Evolutionary conservation across 2,888 invertebrate species (phyloP).

Genomic region (Nomada ferruginata): DNA sequence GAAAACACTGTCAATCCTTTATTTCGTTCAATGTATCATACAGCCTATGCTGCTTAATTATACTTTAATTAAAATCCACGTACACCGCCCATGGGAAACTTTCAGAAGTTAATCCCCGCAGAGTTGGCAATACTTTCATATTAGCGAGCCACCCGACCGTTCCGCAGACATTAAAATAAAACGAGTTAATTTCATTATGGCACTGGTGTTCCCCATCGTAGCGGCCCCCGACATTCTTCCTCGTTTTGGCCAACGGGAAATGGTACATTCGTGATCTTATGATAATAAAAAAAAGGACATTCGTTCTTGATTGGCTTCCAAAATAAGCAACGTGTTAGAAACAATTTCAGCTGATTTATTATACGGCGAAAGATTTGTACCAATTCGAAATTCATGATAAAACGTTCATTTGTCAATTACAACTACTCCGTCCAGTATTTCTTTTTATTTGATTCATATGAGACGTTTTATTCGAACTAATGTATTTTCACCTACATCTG

Average conservation of each 20-base stretch:
- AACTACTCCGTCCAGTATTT: too few species aligned
- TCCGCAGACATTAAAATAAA: conserved; percentile 74
- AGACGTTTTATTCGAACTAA: too few species aligned
- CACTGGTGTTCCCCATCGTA: conserved; percentile 24
- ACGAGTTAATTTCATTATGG: conserved; percentile 77
- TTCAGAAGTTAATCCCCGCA: conserved; percentile 79
- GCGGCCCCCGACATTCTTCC: conserved; percentile 21
- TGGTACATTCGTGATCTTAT: background rate
- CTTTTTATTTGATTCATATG: too few species aligned
- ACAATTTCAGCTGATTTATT: too few species aligned
- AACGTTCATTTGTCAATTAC: too few species aligned
- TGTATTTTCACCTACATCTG: too few species aligned
- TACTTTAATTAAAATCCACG: conserved; percentile 80
- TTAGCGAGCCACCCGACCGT: conserved; percentile 71
- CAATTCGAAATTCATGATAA: too few species aligned
- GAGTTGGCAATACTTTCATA: conserved; percentile 78
- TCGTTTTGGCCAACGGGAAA: conserved; percentile 19
- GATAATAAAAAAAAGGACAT: background rate
- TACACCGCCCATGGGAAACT: conserved; percentile 75
- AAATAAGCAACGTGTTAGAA: too few species aligned
- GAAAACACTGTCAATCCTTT: conserved; percentile 44
- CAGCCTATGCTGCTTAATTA: conserved; percentile 73
- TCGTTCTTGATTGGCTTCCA: too few species aligned
- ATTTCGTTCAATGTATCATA: conserved; percentile 75
- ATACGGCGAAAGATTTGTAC: too few species aligned